A percentile compares a stretch with the other conserved stretches of the same genome.
phyloP scores from a whole-genome alignment of 2,113 vertebrate species.

The Alexandromys fortis region DNA sequence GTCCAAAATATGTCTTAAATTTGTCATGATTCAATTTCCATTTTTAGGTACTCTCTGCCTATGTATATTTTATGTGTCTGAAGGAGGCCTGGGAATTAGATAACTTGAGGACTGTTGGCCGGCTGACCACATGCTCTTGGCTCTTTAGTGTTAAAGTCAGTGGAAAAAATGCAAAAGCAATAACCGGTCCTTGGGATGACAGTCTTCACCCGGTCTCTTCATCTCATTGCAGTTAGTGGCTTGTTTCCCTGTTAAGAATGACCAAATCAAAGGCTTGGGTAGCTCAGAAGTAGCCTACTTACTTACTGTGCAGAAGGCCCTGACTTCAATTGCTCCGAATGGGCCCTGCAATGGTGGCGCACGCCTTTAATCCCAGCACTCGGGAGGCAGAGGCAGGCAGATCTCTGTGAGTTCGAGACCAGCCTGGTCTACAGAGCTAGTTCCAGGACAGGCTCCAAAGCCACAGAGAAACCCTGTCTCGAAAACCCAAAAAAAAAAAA shows the following conservation, averaged over 20 bases:
- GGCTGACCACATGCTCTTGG: slow-evolving; percentile 14
- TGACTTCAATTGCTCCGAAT: not conserved
- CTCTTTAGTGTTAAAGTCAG: slow-evolving; percentile 32
- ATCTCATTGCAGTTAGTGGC: not conserved
- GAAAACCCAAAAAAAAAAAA: too few species aligned
- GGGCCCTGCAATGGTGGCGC: too few species aligned
- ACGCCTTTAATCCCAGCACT: too few species aligned
- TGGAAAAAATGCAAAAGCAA: slow-evolving; percentile 62
- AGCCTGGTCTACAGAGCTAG: too few species aligned
- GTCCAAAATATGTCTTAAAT: slow-evolving; percentile 56
- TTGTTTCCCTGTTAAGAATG: slow-evolving; percentile 17
- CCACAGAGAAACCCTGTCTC: too few species aligned
- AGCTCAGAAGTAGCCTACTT: not conserved
- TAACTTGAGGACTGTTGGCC: slow-evolving; percentile 39
- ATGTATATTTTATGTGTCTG: slow-evolving; percentile 55
- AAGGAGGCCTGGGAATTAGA: slow-evolving; percentile 59
- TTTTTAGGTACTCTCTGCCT: slow-evolving; percentile 51
- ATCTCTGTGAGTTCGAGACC: too few species aligned
- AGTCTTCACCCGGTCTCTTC: not conserved
- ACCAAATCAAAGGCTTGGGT: not conserved
- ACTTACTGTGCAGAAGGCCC: not conserved
- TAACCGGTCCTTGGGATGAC: not conserved
- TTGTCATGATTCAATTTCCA: slow-evolving; percentile 56
- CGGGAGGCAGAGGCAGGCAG: too few species aligned
- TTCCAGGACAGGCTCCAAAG: too few species aligned